A percentile compares a stretch with the other conserved stretches of the same genome.
phyloP scores from a whole-genome alignment of 2,888 invertebrate genomes.

The Plebejus argus region DNA sequence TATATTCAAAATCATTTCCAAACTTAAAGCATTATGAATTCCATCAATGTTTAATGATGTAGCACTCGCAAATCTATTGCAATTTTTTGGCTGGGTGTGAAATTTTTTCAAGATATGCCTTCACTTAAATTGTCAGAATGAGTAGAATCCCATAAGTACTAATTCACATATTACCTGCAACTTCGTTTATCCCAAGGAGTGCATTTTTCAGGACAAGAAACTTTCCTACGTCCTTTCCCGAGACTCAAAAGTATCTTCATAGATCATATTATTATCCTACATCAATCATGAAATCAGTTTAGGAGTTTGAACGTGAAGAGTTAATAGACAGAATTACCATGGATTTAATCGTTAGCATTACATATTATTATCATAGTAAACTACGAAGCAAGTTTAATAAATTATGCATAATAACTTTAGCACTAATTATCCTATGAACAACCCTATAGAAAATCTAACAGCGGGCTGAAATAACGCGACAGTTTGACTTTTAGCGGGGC shows the following conservation, averaged over 20 bases:
- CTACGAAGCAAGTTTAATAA: not conserved
- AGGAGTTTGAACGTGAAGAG: not conserved
- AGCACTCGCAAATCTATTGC: not conserved
- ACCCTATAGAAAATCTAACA: conserved; percentile 42
- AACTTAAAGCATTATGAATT: conserved; percentile 9
- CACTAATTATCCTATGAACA: not conserved
- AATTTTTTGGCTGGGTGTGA: not conserved
- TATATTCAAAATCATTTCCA: not conserved
- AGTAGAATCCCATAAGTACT: too few relatives aligned
- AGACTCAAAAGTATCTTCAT: not conserved
- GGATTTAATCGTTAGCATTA: not conserved
- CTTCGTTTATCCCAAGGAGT: not conserved
- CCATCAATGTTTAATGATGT: not conserved
- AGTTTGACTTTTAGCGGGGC: conserved; percentile 65
- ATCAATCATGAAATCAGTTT: not conserved
- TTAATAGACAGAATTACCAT: not conserved
- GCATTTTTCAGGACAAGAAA: not conserved
- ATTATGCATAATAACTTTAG: not conserved
- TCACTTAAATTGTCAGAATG: not conserved
- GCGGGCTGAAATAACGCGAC: conserved; percentile 66
- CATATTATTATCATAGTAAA: not conserved
- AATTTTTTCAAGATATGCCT: not conserved
- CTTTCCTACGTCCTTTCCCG: not conserved
- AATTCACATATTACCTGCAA: not conserved
- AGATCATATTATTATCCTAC: too few relatives aligned